phyloP scores from a whole-genome alignment of 2,797 vertebrate species.

The Podarcis lilfordi region DNA sequence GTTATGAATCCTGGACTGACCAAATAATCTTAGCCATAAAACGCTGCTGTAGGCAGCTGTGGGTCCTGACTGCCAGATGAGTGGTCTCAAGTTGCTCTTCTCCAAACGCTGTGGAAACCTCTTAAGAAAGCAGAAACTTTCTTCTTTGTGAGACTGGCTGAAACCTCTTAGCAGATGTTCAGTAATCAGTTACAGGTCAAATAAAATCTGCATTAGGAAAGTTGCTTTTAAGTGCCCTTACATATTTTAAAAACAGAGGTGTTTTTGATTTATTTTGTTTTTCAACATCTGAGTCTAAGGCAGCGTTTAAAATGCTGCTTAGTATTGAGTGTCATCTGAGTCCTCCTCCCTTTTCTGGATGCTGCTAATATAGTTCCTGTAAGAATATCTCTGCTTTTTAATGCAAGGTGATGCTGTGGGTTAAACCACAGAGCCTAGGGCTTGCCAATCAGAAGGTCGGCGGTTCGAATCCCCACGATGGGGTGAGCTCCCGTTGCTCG shows the following conservation, averaged over 20 bases:
- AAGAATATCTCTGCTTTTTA: neutral
- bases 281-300: neutral
- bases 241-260: neutral
- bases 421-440: too few species aligned
- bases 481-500: too few species aligned
- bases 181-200: neutral
- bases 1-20: neutral
- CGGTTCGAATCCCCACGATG: too few species aligned
- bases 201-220: neutral
- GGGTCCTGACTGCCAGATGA: neutral
- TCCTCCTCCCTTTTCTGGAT: neutral
- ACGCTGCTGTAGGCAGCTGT: conserved; percentile 26
- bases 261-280: neutral
- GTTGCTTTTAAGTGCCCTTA: neutral
- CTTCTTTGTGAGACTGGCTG: neutral
- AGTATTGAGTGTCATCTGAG: neutral
- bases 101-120: neutral
- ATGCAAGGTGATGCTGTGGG: neutral
- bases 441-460: too few species aligned
- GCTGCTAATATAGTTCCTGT: neutral
- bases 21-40: neutral
- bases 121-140: neutral
- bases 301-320: neutral
- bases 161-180: neutral
- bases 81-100: accelerated